These are phyloP conservation scores for Ooceraea biroi DNA, from an alignment of 1,140 invertebrate species.

Conservation along the genomic window DNA sequence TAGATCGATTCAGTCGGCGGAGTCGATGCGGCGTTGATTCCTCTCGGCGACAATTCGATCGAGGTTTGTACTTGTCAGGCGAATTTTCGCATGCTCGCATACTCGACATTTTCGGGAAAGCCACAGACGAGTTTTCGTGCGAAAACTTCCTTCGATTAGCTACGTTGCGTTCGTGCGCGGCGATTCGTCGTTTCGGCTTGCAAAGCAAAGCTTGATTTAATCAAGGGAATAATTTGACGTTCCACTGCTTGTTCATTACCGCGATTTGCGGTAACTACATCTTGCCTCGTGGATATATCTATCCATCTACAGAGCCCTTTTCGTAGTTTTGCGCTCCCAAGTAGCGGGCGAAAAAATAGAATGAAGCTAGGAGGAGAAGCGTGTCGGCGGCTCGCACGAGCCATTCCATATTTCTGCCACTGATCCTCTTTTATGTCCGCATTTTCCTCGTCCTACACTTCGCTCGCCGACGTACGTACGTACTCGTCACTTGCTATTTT, in stretches of 20 bases:
- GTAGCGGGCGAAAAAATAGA: constrained; percentile 1
- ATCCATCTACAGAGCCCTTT: background rate
- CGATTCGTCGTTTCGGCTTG: background rate
- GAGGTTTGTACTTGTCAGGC: background rate
- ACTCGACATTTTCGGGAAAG: background rate
- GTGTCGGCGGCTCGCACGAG: background rate
- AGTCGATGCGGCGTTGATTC: background rate
- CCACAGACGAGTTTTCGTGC: background rate
- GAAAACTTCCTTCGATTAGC: background rate
- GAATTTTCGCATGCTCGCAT: background rate
- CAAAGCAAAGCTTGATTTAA: background rate
- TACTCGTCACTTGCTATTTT: constrained; percentile 19
- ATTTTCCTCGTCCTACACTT: constrained; percentile 19
- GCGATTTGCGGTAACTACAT: constrained; percentile 26
- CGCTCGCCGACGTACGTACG: constrained; percentile 9
- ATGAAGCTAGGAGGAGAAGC: constrained; percentile 24
- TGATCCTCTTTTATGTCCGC: constrained; percentile 36
- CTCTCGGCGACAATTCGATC: background rate
- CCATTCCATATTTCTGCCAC: constrained; percentile 42
- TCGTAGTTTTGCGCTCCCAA: background rate
- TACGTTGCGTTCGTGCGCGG: background rate
- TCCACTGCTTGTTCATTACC: background rate
- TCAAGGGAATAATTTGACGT: background rate
- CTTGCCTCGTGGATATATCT: no score
- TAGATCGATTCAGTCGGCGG: background rate